Evolutionary conservation across 2,888 invertebrate species (phyloP).

Genomic region (Erebia epiphron): DNA sequence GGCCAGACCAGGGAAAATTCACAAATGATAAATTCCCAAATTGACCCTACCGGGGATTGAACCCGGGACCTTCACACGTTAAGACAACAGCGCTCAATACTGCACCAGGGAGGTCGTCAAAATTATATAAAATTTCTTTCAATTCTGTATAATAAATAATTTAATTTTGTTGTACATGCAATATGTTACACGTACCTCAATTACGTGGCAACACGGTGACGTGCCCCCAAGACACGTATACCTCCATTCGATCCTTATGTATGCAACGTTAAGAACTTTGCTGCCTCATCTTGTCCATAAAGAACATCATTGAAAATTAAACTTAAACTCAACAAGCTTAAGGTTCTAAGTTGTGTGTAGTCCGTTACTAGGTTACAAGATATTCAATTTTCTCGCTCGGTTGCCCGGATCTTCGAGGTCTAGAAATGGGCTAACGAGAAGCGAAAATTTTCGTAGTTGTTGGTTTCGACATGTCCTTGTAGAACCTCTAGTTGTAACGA

Average conservation of each 20-base stretch:
- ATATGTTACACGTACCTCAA: conserved; percentile 5
- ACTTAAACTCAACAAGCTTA: neutral
- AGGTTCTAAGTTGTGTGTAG: conserved; percentile 1
- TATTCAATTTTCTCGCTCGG: conserved; percentile 51
- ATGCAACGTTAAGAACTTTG: conserved; percentile 27
- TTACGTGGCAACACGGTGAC: conserved; percentile 16
- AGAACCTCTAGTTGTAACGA: conserved; percentile 19
- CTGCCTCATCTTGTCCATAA: conserved; percentile 20
- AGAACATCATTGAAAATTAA: neutral
- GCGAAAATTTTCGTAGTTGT: conserved; percentile 23
- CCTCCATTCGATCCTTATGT: conserved; percentile 24
- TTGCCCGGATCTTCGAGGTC: conserved; percentile 34
- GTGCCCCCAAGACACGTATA: conserved; percentile 20
- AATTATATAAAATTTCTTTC: no score
- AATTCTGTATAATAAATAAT: no score
- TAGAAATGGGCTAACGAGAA: conserved; percentile 27
- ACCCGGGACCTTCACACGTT: no score
- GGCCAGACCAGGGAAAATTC: no score
- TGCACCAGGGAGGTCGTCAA: no score
- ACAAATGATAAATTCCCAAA: no score
- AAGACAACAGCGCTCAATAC: no score
- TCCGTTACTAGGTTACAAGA: conserved; percentile 41
- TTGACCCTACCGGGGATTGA: no score
- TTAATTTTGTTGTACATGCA: no score
- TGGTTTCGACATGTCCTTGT: conserved; percentile 17